Percentiles rank a stretch among this genome's conserved stretches.
Evolutionary conservation across 1,140 invertebrate genomes (phyloP).

Genomic region (Zophobas morio): DNA sequence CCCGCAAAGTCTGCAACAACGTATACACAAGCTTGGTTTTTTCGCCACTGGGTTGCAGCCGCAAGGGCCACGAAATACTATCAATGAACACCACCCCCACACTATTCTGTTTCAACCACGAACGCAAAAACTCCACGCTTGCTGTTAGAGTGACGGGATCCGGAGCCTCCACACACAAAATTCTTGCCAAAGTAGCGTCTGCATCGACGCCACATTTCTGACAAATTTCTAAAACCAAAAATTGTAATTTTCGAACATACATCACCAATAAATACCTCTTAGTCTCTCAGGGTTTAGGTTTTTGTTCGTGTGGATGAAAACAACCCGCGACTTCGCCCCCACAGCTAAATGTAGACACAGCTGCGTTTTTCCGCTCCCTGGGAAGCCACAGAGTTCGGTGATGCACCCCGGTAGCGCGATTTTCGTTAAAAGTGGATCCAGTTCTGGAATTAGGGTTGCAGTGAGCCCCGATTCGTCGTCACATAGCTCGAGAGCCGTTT

Average conservation of each 20-base stretch:
- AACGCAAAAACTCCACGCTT: too few relatives aligned
- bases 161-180: too few relatives aligned
- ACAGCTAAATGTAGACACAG: conserved; percentile 20
- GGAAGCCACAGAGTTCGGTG: conserved; percentile 2
- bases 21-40: conserved; percentile 10
- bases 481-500: background rate
- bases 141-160: too few relatives aligned
- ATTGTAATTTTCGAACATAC: too few relatives aligned
- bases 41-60: background rate
- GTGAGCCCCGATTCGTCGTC: background rate
- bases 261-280: background rate
- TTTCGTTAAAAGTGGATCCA: background rate
- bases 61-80: conserved; percentile 15
- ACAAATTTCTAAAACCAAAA: too few relatives aligned
- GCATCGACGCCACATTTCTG: too few relatives aligned
- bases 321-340: background rate
- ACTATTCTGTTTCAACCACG: background rate
- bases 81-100: conserved; percentile 8
- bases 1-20: conserved; percentile 6
- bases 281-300: background rate
- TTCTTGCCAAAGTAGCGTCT: too few relatives aligned
- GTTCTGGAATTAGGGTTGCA: background rate
- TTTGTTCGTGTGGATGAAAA: conserved; percentile 9
- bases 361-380: conserved; percentile 11
- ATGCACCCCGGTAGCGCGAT: background rate